phyloP scores from a whole-genome alignment of 2,113 vertebrate species.

The Hippocampus comes region DNA sequence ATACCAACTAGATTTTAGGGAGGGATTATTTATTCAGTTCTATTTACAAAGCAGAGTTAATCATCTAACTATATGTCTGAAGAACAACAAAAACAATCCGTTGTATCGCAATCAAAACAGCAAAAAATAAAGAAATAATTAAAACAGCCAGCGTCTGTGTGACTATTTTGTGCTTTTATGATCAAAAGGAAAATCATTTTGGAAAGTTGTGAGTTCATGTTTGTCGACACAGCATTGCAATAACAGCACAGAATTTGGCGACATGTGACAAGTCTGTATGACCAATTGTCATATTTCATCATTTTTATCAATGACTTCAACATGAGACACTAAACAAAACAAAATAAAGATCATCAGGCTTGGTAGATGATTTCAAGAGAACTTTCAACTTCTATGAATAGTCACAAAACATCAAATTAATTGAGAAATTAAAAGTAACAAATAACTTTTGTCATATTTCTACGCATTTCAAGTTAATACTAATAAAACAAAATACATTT shows the following conservation, averaged over 20 bases:
- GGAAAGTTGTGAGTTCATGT: slow-evolving; percentile 7
- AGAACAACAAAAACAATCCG: slow-evolving; percentile 8
- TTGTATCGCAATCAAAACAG: slow-evolving; percentile 18
- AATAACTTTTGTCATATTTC: not conserved
- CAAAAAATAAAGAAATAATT: not conserved
- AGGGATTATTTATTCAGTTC: slow-evolving; percentile 52
- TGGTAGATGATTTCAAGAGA: not conserved
- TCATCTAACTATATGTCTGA: not conserved
- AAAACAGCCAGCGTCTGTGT: not conserved
- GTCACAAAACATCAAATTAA: not conserved
- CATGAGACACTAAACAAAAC: slow-evolving; percentile 37
- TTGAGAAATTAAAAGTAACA: not conserved
- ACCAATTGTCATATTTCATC: not conserved
- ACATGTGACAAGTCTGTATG: not conserved
- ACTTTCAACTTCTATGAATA: slow-evolving; percentile 4
- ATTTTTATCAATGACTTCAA: slow-evolving; percentile 12
- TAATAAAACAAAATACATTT: not conserved
- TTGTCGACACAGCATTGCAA: slow-evolving; percentile 12
- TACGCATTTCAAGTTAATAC: not conserved
- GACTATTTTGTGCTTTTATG: slow-evolving; percentile 57
- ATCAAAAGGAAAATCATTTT: slow-evolving; percentile 27
- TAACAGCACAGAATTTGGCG: not conserved
- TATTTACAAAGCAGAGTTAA: slow-evolving; percentile 47
- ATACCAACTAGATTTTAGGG: not conserved
- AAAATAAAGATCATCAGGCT: not conserved